Evolutionary conservation across 2,113 vertebrate genomes (phyloP).

Genomic region (Morphnarchus princeps): DNA sequence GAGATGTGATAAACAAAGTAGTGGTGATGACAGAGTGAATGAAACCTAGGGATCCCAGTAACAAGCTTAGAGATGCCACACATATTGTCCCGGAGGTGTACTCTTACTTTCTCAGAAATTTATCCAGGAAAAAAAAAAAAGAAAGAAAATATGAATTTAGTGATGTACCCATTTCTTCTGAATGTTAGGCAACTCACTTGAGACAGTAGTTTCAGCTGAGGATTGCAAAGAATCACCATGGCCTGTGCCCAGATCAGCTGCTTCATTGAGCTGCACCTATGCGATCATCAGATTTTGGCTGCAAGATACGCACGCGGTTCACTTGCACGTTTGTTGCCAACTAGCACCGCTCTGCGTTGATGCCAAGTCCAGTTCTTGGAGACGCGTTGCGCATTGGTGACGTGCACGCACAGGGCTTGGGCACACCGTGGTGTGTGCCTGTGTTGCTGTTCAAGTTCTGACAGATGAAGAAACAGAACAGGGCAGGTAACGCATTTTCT

Average conservation of each 20-base stretch:
- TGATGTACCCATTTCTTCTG: not conserved
- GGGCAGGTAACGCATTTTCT: not conserved
- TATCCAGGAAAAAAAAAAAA: not conserved
- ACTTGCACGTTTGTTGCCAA: not conserved
- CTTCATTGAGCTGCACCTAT: not conserved
- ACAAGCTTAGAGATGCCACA: not conserved
- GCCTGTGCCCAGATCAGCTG: not conserved
- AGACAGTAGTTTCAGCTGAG: not conserved
- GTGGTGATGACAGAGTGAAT: not conserved
- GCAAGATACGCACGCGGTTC: accelerated
- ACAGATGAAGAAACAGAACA: not conserved
- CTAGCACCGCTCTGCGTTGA: not conserved
- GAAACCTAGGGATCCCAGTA: not conserved
- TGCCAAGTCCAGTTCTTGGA: not conserved
- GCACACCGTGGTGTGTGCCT: accelerated
- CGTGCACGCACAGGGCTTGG: not conserved
- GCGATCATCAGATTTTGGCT: not conserved
- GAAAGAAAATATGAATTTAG: not conserved
- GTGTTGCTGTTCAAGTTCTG: accelerated
- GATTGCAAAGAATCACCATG: not conserved
- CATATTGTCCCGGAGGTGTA: too few species aligned
- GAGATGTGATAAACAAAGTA: not conserved
- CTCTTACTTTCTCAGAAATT: not conserved
- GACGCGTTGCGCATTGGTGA: accelerated
- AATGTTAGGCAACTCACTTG: not conserved